Conservation (phyloP, 2,797 vertebrate genomes). For the Acridotheres tristis region DNA sequence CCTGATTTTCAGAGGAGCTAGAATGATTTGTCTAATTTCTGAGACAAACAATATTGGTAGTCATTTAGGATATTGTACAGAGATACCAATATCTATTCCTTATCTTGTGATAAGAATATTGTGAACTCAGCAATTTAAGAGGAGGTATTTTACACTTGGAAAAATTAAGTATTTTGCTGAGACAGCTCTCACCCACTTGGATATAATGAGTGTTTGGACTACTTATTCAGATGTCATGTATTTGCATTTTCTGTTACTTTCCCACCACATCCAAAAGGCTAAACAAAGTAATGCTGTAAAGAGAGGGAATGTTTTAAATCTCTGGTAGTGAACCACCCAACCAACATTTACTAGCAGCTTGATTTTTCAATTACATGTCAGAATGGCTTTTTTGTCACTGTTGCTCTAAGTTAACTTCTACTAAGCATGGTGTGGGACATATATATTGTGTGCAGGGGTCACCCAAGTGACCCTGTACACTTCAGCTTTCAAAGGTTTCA, state of each 20-base stretch:
- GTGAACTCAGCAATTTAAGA: neutral
- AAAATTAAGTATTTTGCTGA: neutral
- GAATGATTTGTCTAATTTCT: neutral
- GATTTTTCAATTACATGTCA: neutral
- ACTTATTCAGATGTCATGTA: neutral
- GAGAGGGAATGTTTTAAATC: neutral
- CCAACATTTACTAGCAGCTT: neutral
- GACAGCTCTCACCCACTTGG: neutral
- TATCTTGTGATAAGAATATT: neutral
- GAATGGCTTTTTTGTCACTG: neutral
- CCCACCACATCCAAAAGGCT: neutral
- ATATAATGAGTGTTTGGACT: neutral
- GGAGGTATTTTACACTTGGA: neutral
- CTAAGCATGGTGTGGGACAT: neutral
- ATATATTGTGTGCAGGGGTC: neutral
- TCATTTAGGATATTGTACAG: neutral
- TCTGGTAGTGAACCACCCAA: neutral
- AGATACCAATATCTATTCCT: neutral
- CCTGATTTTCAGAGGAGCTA: neutral
- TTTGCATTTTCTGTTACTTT: neutral
- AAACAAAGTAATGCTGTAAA: neutral
- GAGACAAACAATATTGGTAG: neutral
- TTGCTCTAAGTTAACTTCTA: neutral
- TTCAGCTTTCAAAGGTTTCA: neutral
- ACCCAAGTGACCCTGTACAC: neutral